phyloP scores from a whole-genome alignment of 1,140 invertebrate species.

The Lasioglossum albipes region DNA sequence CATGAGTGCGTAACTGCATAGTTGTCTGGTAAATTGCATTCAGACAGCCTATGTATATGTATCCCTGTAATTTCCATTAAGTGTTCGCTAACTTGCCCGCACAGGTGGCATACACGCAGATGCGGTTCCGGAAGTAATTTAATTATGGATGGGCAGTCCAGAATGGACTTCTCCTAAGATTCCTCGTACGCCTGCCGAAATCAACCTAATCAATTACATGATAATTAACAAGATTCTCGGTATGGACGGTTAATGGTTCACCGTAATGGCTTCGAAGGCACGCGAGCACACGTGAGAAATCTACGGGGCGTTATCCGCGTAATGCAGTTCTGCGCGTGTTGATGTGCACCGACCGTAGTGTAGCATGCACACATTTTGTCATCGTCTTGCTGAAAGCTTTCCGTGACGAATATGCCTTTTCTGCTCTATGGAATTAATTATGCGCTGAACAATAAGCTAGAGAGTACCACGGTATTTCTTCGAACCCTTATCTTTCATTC shows the following conservation, averaged over 20 bases:
- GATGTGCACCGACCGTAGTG: no score
- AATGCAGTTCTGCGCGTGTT: slow-evolving; percentile 1
- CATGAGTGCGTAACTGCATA: not conserved
- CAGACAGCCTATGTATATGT: not conserved
- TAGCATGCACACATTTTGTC: no score
- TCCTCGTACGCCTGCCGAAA: slow-evolving; percentile 40
- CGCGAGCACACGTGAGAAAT: slow-evolving; percentile 21
- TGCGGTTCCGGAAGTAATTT: slow-evolving; percentile 22
- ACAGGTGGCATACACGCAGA: slow-evolving; percentile 17
- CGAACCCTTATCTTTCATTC: no score
- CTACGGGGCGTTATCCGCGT: not conserved
- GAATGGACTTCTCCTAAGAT: slow-evolving; percentile 27
- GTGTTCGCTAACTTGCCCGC: not conserved
- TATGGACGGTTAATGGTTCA: slow-evolving; percentile 44
- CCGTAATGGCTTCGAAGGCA: slow-evolving; percentile 41
- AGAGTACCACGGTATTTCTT: no score
- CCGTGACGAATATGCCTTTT: no score
- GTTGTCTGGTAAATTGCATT: slow-evolving; percentile 39
- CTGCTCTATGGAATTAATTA: no score
- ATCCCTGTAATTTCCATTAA: slow-evolving; percentile 33
- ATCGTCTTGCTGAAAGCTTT: no score
- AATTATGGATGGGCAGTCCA: slow-evolving; percentile 24
- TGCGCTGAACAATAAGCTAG: no score
- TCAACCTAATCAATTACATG: slow-evolving; percentile 54
- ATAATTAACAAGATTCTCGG: slow-evolving; percentile 55